Evolutionary conservation across 2,797 vertebrate genomes (phyloP).

Genomic region (Platalea minor): DNA sequence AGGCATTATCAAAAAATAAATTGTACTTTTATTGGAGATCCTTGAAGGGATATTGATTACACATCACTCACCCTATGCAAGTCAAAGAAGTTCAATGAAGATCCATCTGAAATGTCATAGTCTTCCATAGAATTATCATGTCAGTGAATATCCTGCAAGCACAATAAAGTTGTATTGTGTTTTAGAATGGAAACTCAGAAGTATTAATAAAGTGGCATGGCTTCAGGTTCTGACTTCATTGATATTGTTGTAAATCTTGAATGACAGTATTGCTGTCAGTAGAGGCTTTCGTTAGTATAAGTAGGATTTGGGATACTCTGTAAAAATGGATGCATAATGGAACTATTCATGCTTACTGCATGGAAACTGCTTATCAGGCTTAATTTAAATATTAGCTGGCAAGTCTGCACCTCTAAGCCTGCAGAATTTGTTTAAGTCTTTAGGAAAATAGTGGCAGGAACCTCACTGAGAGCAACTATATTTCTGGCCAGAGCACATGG

Average conservation of each 20-base stretch:
- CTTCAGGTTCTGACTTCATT: background rate
- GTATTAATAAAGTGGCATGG: background rate
- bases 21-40: background rate
- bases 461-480: background rate
- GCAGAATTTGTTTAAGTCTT: background rate
- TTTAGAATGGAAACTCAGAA: background rate
- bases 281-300: background rate
- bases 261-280: background rate
- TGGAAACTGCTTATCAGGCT: background rate
- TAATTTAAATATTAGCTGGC: background rate
- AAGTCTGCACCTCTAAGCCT: background rate
- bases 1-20: background rate
- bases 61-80: background rate
- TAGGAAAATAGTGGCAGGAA: background rate
- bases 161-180: background rate
- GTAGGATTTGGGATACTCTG: background rate
- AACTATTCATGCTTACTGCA: background rate
- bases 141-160: background rate
- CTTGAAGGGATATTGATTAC: background rate
- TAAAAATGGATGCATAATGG: background rate
- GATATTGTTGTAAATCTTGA: background rate
- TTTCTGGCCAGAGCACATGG: background rate
- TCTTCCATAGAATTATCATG: background rate
- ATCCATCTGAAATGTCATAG: background rate
- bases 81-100: background rate